Evolutionary conservation across 2,113 vertebrate species (phyloP).

Genomic region (Gymnocephalus cernua): DNA sequence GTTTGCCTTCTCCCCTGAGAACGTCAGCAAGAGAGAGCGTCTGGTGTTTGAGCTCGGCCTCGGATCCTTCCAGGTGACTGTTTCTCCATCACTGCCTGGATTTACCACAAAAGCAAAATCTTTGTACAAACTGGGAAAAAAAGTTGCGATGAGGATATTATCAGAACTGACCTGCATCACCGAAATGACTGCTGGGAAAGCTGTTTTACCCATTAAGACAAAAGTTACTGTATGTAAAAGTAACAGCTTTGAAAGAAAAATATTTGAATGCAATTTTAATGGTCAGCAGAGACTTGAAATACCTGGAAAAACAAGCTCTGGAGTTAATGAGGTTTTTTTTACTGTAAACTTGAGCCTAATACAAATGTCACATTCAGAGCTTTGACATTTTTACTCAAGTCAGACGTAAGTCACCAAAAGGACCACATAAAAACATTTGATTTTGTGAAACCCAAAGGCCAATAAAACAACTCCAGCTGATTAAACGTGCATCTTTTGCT

Average conservation of each 20-base stretch:
- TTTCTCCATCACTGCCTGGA: not conserved
- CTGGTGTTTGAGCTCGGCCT: slow-evolving; percentile 96
- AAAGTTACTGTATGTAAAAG: not conserved
- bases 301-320: no score
- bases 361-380: no score
- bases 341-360: no score
- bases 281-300: no score
- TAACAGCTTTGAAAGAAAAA: not conserved
- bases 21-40: slow-evolving; percentile 94
- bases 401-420: no score
- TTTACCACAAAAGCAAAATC: not conserved
- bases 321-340: no score
- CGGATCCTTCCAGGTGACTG: slow-evolving; percentile 94
- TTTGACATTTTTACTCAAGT: no score
- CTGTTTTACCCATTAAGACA: not conserved
- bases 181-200: not conserved
- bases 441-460: no score
- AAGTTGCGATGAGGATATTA: not conserved
- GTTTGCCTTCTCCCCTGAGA: slow-evolving; percentile 96
- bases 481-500: no score
- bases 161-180: not conserved
- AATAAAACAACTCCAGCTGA: no score
- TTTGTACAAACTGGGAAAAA: not conserved
- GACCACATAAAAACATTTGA: no score
- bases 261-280: no score